Conservation (phyloP, 35 echinoderm and acorn worm genomes). For the Strongylocentrotus purpuratus region DNA sequence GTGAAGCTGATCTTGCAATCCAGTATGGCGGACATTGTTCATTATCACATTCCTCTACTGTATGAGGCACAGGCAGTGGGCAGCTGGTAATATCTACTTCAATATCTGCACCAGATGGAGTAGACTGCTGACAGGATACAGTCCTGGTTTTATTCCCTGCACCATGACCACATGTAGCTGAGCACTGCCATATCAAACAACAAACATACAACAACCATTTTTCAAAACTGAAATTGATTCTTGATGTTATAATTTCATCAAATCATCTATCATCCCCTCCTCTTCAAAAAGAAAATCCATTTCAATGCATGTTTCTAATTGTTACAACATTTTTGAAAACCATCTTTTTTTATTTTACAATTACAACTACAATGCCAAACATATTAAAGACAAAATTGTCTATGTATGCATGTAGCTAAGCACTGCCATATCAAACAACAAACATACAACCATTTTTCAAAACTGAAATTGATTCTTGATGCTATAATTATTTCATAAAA, state of each 20-base stretch:
- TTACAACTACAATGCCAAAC: neutral
- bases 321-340: neutral
- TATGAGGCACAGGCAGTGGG: constrained; percentile 21
- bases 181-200: neutral
- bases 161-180: constrained; percentile 25
- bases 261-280: neutral
- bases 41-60: constrained; percentile 29
- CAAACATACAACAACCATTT: neutral
- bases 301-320: too few relatives aligned
- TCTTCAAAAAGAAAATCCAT: too few relatives aligned
- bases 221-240: neutral
- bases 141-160: constrained; percentile 25
- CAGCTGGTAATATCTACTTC: constrained; percentile 21
- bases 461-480: neutral
- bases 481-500: neutral
- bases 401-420: neutral
- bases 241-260: neutral
- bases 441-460: neutral
- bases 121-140: neutral
- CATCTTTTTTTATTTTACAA: neutral
- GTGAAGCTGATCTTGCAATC: neutral
- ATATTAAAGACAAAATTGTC: too few relatives aligned
- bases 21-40: constrained; percentile 23
- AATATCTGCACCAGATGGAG: neutral
- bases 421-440: neutral